Percentiles rank a stretch among this genome's conserved stretches.
Evolutionary conservation across 2,888 invertebrate species (phyloP).

Genomic region (Selenia dentaria): DNA sequence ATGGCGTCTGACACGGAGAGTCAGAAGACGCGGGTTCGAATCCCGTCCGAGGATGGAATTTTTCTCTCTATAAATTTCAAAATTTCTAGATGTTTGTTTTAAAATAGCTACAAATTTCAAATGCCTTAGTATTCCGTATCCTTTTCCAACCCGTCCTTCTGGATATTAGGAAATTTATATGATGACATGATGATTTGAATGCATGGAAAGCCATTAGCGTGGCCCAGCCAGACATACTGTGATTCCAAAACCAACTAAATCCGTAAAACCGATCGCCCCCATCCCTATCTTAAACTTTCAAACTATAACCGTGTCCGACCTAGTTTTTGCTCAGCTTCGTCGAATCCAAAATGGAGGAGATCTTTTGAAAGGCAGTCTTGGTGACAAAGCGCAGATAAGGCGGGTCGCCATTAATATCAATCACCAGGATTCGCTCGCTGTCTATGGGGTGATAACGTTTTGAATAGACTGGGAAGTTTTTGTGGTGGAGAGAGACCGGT

Average conservation of each 20-base stretch:
- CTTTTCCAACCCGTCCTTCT: too few species aligned
- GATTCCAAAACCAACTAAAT: background rate
- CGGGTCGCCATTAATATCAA: slow-evolving; percentile 71
- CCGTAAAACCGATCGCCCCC: background rate
- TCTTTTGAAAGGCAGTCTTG: slow-evolving; percentile 43
- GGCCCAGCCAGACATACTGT: too few species aligned
- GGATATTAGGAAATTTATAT: too few species aligned
- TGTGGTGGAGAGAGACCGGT: slow-evolving; percentile 34
- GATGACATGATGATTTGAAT: too few species aligned
- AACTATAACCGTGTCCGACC: slow-evolving; percentile 37
- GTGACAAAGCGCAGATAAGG: slow-evolving; percentile 66
- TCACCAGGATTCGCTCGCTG: slow-evolving; percentile 58
- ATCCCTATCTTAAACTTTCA: slow-evolving; percentile 41
- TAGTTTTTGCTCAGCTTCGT: slow-evolving; percentile 45
- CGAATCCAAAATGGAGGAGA: slow-evolving; percentile 51
- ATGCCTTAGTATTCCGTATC: too few species aligned
- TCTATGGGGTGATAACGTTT: slow-evolving; percentile 65
- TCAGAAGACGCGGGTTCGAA: too few species aligned
- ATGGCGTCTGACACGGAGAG: too few species aligned
- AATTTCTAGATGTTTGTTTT: too few species aligned
- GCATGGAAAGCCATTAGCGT: too few species aligned
- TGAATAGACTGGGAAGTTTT: slow-evolving; percentile 57
- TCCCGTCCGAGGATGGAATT: too few species aligned
- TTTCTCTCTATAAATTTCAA: too few species aligned
- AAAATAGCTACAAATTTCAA: too few species aligned